A percentile compares a stretch with the other conserved stretches of the same genome.
Conservation (phyloP, 2,888 invertebrate species). For the Harpalus rubripes region DNA sequence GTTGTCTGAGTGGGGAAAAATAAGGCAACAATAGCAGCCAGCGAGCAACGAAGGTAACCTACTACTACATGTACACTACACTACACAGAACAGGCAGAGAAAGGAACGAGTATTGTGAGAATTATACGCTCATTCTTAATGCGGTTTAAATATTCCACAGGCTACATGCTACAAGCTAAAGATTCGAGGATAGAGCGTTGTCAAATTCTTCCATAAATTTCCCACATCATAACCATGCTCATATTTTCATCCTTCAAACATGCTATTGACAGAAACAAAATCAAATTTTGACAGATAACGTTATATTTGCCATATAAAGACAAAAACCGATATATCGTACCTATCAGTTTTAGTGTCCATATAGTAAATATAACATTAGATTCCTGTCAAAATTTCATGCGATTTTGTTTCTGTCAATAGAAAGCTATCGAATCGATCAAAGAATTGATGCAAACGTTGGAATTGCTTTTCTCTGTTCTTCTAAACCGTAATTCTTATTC, state of each 20-base stretch:
- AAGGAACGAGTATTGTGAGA: constrained; percentile 21
- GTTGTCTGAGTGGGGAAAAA: constrained; percentile 20
- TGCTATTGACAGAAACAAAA: constrained; percentile 53
- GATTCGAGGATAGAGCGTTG: constrained; percentile 8
- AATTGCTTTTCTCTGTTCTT: constrained; percentile 52
- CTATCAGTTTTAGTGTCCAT: constrained; percentile 56
- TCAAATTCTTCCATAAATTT: constrained; percentile 43
- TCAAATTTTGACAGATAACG: constrained; percentile 55
- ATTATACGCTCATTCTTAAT: constrained; percentile 37
- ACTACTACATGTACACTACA: background rate
- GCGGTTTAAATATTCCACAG: constrained; percentile 35
- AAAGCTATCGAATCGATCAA: constrained; percentile 55
- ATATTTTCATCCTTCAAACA: constrained; percentile 21
- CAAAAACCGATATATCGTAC: constrained; percentile 52
- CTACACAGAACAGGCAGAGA: background rate
- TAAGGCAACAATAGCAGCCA: constrained; percentile 37
- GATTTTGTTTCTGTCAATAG: constrained; percentile 53
- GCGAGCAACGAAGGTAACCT: constrained; percentile 7
- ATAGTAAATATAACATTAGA: constrained; percentile 48
- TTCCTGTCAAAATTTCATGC: constrained; percentile 53
- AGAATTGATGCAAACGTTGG: constrained; percentile 43
- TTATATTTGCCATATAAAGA: constrained; percentile 54
- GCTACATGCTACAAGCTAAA: background rate
- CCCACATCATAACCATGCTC: constrained; percentile 10
- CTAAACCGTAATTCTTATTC: constrained; percentile 43